Evolutionary conservation across 1,140 invertebrate genomes (phyloP).

Genomic region (Olivierus martensii): DNA sequence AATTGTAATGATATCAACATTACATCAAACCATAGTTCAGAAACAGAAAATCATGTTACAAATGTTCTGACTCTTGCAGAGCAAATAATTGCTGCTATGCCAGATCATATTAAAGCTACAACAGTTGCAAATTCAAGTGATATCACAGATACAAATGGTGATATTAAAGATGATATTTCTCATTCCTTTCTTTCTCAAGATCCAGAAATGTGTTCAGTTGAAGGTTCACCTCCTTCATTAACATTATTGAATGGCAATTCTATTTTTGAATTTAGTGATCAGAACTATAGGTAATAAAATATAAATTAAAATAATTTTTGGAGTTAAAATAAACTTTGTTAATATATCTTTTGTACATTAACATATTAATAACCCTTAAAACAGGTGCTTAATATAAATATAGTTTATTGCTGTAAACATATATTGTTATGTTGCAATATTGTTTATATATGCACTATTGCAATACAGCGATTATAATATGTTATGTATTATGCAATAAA

Average conservation of each 20-base stretch:
- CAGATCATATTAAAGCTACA: constrained; percentile 80
- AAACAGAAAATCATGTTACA: no score
- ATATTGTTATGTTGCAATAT: no score
- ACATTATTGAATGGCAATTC: constrained; percentile 41
- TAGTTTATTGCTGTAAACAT: no score
- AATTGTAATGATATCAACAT: no score
- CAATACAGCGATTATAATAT: no score
- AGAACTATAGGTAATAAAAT: constrained; percentile 62
- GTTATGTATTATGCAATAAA: no score
- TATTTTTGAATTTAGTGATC: constrained; percentile 61
- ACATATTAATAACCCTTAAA: no score
- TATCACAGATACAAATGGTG: background rate
- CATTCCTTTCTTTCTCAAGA: background rate
- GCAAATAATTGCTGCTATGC: constrained; percentile 95
- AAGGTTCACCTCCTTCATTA: constrained; percentile 14
- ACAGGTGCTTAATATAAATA: no score
- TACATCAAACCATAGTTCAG: no score
- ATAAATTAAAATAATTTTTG: no score
- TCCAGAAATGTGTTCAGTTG: constrained; percentile 14
- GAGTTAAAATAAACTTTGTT: no score
- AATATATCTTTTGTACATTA: background rate
- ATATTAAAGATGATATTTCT: background rate
- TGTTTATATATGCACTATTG: no score
- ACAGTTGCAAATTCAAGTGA: constrained; percentile 12
- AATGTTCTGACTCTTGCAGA: constrained; percentile 87